A percentile compares a stretch with the other conserved stretches of the same genome.
phyloP scores from a whole-genome alignment of 2,888 invertebrate genomes.

The Leptinotarsa juncta region DNA sequence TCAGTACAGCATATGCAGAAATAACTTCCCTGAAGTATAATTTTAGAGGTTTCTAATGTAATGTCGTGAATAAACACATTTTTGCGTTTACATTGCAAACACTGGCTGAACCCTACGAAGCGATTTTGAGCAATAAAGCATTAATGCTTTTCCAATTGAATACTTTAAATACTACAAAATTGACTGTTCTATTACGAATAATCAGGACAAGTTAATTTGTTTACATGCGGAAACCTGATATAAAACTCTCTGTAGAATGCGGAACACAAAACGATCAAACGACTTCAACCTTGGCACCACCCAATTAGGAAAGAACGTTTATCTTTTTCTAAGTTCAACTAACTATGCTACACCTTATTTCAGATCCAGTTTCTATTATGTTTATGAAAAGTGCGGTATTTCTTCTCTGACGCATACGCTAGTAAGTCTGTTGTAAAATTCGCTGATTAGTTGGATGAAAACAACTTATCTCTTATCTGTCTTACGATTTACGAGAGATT shows the following conservation, averaged over 20 bases:
- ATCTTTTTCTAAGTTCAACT: background rate
- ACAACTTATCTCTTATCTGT: no score
- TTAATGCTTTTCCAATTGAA: no score
- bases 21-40: no score
- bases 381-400: background rate
- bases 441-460: background rate
- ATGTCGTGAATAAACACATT: no score
- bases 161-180: background rate
- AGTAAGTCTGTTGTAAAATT: background rate
- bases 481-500: no score
- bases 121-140: no score
- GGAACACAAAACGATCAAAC: background rate
- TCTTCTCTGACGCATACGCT: background rate
- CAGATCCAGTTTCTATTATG: constrained; percentile 4
- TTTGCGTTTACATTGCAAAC: no score
- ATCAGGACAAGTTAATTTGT: background rate
- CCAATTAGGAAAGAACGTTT: constrained; percentile 12
- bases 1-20: no score
- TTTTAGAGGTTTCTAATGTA: no score
- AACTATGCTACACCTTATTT: background rate
- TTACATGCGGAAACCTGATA: background rate
- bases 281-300: background rate
- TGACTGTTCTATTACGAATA: background rate
- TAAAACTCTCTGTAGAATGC: constrained; percentile 1
- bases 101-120: no score